Evolutionary conservation across 1,140 invertebrate species (phyloP), one percentile per base, ranked within the genome.

Genomic region (Prorops nasuta): DNA sequence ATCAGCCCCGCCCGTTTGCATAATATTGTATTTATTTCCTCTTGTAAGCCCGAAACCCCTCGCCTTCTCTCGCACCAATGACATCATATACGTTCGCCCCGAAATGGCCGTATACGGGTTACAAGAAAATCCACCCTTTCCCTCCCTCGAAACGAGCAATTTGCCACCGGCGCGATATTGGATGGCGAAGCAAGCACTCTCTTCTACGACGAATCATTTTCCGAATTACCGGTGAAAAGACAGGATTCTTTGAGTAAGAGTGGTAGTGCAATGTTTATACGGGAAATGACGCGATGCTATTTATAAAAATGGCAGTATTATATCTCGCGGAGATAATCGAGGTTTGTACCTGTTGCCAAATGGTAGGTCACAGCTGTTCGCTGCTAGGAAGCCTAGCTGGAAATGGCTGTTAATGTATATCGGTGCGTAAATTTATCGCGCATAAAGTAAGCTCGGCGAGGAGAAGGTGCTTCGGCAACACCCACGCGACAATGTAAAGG

Each of bases 1-100:
- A 69, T 69, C 67, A 68, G 59, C 60, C 58, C 63, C 66, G 63
- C 63, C 69, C 69, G 73, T 76, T 76, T 76, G 73, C 73, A 76
- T 76, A 76, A 76, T 76, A 76, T 76, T 74, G 73, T 76, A 76
- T 76, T 76, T 76, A 76, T 76, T 76, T 74, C 66, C 71, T 68
- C 73, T 74, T 76, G 72, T 74, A 73, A n/a, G n/a, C n/a, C n/a
- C n/a, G n/a, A n/a, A n/a, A 76, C 63, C 63, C 52, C 58, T 46
- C 36, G 36, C 41, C 39, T 28, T 32, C 51, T 36, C 51, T 40
- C 48, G 42, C 46, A 49, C 36, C 44, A 63, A 60, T 60, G 38
- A 52, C 54, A 39, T 58, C 58, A 46, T 63, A 61, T 53, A 52
- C 45, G 60, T 50, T n/a, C 51, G 64, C 40, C 52, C 44, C 44